Percentiles rank a stretch among this genome's conserved stretches.
Evolutionary conservation across 2,797 vertebrate species (phyloP).

Genomic region (Sciaenops ocellatus): DNA sequence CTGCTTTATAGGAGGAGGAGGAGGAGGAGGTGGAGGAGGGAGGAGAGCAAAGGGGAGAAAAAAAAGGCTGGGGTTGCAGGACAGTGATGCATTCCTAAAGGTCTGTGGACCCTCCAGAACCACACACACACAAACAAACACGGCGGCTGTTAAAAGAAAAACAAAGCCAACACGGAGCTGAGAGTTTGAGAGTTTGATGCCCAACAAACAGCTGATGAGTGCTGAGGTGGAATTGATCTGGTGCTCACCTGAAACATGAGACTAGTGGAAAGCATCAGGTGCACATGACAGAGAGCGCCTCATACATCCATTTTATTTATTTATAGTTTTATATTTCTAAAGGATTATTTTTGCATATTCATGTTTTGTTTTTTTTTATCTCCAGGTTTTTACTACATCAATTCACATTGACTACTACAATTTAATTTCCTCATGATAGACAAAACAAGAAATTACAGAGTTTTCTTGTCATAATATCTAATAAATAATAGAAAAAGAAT

Average conservation of each 20-base stretch:
- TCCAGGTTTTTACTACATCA: no score
- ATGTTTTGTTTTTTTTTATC: not conserved
- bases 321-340: not conserved
- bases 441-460: not conserved
- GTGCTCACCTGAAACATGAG: conserved; percentile 1
- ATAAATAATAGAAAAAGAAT: not conserved
- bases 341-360: not conserved
- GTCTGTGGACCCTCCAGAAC: conserved; percentile 62
- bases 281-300: not conserved
- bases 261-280: not conserved
- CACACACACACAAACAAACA: conserved; percentile 57
- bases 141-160: conserved; percentile 33
- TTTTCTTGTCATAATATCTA: not conserved
- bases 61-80: conserved; percentile 36
- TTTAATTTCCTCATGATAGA: not conserved
- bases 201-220: conserved; percentile 62
- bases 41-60: conserved; percentile 8
- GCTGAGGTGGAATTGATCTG: conserved; percentile 60
- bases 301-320: not conserved
- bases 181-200: conserved; percentile 51
- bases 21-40: conserved; percentile 23
- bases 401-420: no score
- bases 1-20: conserved; percentile 69
- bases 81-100: conserved; percentile 80
- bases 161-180: conserved; percentile 48